Conservation (phyloP, 2,113 vertebrate genomes). For the Epinephelus fuscoguttatus region DNA sequence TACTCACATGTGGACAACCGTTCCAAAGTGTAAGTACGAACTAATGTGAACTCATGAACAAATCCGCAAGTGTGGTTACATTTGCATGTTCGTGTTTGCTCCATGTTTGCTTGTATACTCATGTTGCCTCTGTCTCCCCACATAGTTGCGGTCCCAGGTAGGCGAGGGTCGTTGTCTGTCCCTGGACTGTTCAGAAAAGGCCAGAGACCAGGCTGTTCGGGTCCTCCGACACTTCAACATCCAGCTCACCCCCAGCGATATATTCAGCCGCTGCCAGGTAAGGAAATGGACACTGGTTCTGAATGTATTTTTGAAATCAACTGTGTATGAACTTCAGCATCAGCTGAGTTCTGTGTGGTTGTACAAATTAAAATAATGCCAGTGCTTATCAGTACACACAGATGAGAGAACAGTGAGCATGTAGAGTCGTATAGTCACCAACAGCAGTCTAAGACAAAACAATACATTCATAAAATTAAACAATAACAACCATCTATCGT, state of each 20-base stretch:
- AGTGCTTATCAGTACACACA: neutral
- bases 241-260: constrained; percentile 77
- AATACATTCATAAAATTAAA: neutral
- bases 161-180: constrained; percentile 88
- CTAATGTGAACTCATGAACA: constrained; percentile 10
- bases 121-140: neutral
- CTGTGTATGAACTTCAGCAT: neutral
- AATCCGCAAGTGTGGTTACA: neutral
- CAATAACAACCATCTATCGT: neutral
- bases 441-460: neutral
- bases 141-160: constrained; percentile 90
- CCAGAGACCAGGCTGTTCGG: constrained; percentile 86
- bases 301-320: neutral
- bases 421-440: neutral
- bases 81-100: neutral
- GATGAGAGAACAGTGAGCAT: neutral
- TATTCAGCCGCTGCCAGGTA: constrained; percentile 95
- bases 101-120: neutral
- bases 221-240: constrained; percentile 90
- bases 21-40: constrained; percentile 86
- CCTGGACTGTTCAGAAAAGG: constrained; percentile 89
- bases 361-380: neutral
- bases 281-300: neutral
- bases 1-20: constrained; percentile 90
- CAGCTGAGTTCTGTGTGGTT: neutral